A percentile compares a stretch with the other conserved stretches of the same genome.
phyloP scores from a whole-genome alignment of 2,888 invertebrate genomes.

The Hipparchia semele region DNA sequence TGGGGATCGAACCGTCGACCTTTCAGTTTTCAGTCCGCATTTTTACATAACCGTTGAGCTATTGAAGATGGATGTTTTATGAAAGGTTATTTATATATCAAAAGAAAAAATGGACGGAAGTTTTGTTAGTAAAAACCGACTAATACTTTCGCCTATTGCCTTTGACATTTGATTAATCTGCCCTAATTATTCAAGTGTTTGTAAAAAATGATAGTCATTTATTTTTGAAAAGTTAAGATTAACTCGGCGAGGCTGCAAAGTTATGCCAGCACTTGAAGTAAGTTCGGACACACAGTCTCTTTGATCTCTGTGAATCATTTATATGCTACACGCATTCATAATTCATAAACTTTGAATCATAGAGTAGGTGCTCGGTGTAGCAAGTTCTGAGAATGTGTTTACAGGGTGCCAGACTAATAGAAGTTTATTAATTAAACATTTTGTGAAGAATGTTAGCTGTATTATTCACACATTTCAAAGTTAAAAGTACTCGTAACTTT shows the following conservation, averaged over 20 bases:
- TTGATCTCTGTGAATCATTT: slow-evolving; percentile 23
- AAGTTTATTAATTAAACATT: slow-evolving; percentile 14
- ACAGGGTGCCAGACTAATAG: slow-evolving; percentile 11
- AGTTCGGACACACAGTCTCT: slow-evolving; percentile 13
- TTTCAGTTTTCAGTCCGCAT: no score
- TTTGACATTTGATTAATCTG: background rate
- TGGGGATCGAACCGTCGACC: no score
- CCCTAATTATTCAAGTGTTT: background rate
- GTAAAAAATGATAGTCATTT: background rate
- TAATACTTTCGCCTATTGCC: no score
- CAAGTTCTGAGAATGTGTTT: slow-evolving; percentile 14
- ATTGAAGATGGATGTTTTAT: background rate
- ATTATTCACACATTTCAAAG: background rate
- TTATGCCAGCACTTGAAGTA: slow-evolving; percentile 5
- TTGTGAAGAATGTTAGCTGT: background rate
- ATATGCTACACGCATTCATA: slow-evolving; percentile 24
- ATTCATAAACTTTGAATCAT: slow-evolving; percentile 24
- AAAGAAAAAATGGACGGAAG: background rate
- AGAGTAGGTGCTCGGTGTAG: slow-evolving; percentile 11
- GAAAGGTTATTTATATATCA: background rate
- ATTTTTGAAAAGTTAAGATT: slow-evolving; percentile 1
- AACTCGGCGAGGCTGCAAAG: slow-evolving; percentile 1
- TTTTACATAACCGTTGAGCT: no score
- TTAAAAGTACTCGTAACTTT: background rate
- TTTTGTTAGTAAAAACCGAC: background rate